Percentiles rank a stretch among this genome's conserved stretches.
These are phyloP conservation scores for Tachina fera DNA, from an alignment of 2,888 invertebrate species.

Conservation along the genomic window DNA sequence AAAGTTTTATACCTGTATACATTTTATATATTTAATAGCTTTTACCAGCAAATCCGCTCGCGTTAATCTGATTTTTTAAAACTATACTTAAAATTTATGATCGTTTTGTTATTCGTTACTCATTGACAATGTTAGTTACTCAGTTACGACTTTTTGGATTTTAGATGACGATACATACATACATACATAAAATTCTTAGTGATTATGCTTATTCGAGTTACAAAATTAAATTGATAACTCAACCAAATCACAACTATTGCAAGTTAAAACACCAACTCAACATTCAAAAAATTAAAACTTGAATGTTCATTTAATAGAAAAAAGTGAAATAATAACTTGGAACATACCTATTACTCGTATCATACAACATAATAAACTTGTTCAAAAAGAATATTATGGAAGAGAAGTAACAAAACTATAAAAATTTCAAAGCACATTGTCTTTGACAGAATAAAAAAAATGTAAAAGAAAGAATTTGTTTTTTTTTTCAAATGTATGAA, in stretches of 20 bases:
- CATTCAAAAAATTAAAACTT: background rate
- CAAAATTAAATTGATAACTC: background rate
- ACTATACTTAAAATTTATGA: no score
- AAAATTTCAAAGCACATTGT: conserved; percentile 26
- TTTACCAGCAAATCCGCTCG: no score
- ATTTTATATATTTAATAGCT: no score
- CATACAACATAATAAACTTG: conserved; percentile 41
- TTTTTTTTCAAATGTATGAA: conserved; percentile 11
- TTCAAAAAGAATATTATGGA: conserved; percentile 27
- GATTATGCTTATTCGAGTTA: background rate
- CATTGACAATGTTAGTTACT: no score
- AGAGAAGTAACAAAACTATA: conserved; percentile 21
- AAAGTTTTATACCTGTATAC: no score
- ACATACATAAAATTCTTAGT: background rate
- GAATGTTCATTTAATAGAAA: background rate
- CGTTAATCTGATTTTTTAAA: no score
- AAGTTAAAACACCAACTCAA: background rate
- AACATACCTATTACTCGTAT: background rate
- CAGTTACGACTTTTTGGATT: no score
- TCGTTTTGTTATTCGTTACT: no score
- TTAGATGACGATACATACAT: no score
- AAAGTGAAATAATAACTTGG: conserved; percentile 39
- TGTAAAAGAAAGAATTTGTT: conserved; percentile 10
- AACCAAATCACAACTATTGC: conserved; percentile 18
- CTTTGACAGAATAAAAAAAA: conserved; percentile 32